Evolutionary conservation across 2,888 invertebrate species (phyloP), one percentile per base, ranked within the genome.

Genomic region (Scaptodrosophila latifasciaeformis): DNA sequence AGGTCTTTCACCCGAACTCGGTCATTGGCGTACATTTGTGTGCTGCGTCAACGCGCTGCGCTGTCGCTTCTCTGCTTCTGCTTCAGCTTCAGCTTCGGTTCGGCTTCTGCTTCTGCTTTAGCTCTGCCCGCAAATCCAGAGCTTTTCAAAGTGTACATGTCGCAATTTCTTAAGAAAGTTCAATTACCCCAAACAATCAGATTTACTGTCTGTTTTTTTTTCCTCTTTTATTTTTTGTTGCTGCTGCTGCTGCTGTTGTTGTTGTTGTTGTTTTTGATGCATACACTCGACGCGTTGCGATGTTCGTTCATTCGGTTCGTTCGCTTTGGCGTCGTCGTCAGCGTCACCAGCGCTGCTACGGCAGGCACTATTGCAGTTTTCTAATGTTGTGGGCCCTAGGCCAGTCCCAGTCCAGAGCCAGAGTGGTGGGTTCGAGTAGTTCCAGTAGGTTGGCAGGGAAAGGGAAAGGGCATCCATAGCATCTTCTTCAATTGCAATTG

Each of bases 1-100:
- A 86, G 86, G 86, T 86, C 86, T 86, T 86, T 86, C 86, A 86
- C 86, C 86, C 86, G 86, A 85, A 85, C 86, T 86, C 86, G 86
- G 86, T 86, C 86, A 86, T 86, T 86, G 86, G 86, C 86, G 86
- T 86, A 85, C 85, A 85, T 85, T 83, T 85, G 74, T 77, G 77
- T 76, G 75, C 77, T 75, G 75, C 76, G 61, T 66, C 67, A 30
- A 50, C 65, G 44, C 24, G 43, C 30, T 48, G 60, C 53, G 63
- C 66, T 53, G 63, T 67, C 58, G 68, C 31, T n/a, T 1, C 34
- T 42, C 47, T 37, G 30, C 44, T 43, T 43, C 39, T 59, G 65
- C 37, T 17, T 35, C 7, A 35, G 18, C 21, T 57, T 51, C 42
- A 48, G 60, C 51, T 50, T 54, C 62, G 57, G 66, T 61, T 21